These are phyloP conservation scores for Diorhabda sublineata DNA, from an alignment of 1,140 invertebrate genomes.

Conservation along the genomic window DNA sequence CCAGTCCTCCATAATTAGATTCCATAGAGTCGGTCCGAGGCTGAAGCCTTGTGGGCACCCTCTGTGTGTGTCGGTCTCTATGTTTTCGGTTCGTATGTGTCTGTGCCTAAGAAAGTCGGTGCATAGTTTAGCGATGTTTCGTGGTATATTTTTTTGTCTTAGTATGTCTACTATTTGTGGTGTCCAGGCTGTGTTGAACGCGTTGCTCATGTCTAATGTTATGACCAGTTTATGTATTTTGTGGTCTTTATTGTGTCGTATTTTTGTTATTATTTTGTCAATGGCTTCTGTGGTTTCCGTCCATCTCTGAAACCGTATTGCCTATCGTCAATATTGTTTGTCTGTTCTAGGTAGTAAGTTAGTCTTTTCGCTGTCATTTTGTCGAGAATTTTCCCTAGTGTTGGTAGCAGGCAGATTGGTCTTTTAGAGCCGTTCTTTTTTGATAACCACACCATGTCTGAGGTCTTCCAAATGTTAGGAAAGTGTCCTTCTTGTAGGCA, in stretches of 20 bases:
- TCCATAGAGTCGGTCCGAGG: slow-evolving; percentile 28
- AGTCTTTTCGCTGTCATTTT: slow-evolving; percentile 2
- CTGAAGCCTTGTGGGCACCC: slow-evolving; percentile 35
- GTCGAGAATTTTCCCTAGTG: neutral
- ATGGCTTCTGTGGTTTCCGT: slow-evolving; percentile 18
- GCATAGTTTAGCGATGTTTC: neutral
- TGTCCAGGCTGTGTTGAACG: slow-evolving; percentile 22
- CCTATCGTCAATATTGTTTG: neutral
- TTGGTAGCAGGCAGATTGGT: neutral
- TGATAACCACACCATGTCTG: slow-evolving; percentile 4
- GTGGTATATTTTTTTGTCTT: neutral
- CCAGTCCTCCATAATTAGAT: slow-evolving; percentile 29
- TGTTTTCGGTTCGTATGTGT: slow-evolving; percentile 15
- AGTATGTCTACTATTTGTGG: neutral
- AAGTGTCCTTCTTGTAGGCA: slow-evolving; percentile 1
- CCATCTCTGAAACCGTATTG: slow-evolving; percentile 26
- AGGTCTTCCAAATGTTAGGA: neutral
- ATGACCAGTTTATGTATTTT: slow-evolving; percentile 16
- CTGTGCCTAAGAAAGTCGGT: slow-evolving; percentile 18
- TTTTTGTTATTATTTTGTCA: neutral
- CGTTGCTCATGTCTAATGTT: slow-evolving; percentile 19
- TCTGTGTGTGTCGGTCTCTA: slow-evolving; percentile 10
- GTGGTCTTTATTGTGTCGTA: neutral
- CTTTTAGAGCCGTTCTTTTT: neutral
- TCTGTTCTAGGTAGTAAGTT: neutral